Evolutionary conservation across 2,797 vertebrate species (phyloP), one percentile per base, ranked within the genome.

Genomic region (Aeoliscus strigatus): DNA sequence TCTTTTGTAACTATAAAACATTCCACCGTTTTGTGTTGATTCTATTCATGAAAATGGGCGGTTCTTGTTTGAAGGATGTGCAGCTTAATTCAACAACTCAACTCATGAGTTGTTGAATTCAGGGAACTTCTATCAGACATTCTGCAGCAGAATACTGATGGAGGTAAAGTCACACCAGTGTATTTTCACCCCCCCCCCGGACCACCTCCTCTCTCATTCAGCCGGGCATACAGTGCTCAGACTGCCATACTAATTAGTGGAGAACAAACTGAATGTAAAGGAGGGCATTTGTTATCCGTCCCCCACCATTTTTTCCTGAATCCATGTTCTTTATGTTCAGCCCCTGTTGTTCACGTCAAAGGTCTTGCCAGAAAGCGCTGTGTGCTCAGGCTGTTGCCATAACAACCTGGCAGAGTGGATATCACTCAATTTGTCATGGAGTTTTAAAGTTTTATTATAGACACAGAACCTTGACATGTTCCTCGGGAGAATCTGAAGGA

Each of bases 191-290:
- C 27, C 40, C 44, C 12, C 32, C 24, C 45, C 36, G 42, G 42
- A 49, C 47, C 42, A 34, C 35, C 17, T 27, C 27, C 41, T 27
- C 27, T 9, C 51, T 39, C 39, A 35, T 67, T 79, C 71, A 70
- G 7, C 8, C 44, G 43, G 3, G 51, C 58, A 43, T 66, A 54
- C 59, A 58, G 44, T 30, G 21, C 41, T 62, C 15, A 62, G 67
- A 46, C 78, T 36, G 37, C 74, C 66, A 82, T 84, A 81, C 80
- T 79, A 81, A 83, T 79, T 59, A 79, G 80, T 37, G 6, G 28
- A 31, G 12, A 55, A 73, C 60, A 52, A 67, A 66, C 68, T 73
- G 39, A 76, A 77, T 74, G 70, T 81, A 81, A 80, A 79, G 74
- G 27, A 42, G 51, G 44, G n/a, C n/a, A 2, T 66, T 50, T 68